Evolutionary conservation across 1,140 invertebrate species (phyloP).

Genomic region (Paramacrobiotus metropolitanus): DNA sequence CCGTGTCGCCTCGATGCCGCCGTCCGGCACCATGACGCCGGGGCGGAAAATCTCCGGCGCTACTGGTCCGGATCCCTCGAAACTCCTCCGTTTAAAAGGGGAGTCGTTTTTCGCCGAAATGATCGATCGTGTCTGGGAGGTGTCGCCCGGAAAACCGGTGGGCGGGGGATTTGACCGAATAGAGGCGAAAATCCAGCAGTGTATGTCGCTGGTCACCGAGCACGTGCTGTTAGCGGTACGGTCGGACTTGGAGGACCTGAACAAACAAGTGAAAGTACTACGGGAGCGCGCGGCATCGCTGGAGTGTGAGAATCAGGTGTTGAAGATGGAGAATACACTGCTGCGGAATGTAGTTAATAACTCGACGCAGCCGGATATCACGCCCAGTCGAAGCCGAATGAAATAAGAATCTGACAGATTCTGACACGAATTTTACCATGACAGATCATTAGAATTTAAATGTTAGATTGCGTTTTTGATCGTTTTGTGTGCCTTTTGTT

Average conservation of each 20-base stretch:
- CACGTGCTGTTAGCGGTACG: neutral
- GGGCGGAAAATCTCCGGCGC: neutral
- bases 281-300: neutral
- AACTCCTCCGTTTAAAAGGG: neutral
- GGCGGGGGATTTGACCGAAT: neutral
- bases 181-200: neutral
- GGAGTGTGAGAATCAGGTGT: neutral
- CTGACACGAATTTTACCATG: too few relatives aligned
- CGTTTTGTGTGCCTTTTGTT: too few relatives aligned
- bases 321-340: constrained; percentile 1
- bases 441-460: too few relatives aligned
- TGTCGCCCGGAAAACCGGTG: neutral
- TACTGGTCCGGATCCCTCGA: neutral
- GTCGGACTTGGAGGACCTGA: neutral
- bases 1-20: too few relatives aligned
- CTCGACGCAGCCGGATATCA: neutral
- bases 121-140: neutral
- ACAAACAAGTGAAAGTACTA: neutral
- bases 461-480: too few relatives aligned
- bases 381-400: neutral
- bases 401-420: neutral
- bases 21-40: too few relatives aligned
- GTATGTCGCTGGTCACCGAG: constrained; percentile 1
- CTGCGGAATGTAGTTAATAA: neutral
- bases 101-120: neutral